Conservation (phyloP, 2,888 invertebrate genomes). For the Hirtodrosophila alboralis region DNA sequence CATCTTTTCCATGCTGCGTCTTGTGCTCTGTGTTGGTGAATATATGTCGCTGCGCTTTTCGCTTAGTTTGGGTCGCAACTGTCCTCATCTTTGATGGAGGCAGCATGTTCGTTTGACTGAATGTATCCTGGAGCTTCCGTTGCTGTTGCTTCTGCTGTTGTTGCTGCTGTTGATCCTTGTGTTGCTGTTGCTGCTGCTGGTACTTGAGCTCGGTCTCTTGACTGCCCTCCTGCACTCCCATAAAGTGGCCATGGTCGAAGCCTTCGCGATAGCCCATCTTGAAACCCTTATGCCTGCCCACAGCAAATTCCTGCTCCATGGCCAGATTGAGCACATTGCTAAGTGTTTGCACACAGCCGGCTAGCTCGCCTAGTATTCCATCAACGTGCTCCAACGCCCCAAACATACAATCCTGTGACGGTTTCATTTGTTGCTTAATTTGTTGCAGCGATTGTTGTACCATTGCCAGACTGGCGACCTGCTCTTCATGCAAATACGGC, state of each 20-base stretch:
- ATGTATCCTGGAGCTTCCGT: neutral
- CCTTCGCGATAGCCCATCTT: constrained; percentile 61
- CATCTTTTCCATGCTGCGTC: neutral
- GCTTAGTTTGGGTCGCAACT: constrained; percentile 16
- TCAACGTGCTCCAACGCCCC: constrained; percentile 25
- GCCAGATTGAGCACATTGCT: constrained; percentile 59
- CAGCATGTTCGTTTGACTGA: constrained; percentile 21
- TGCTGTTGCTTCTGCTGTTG: neutral
- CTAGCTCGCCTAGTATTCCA: constrained; percentile 38
- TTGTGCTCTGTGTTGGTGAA: constrained; percentile 7
- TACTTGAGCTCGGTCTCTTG: neutral
- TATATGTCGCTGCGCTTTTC: neutral
- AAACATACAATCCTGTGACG: constrained; percentile 17
- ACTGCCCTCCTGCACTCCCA: constrained; percentile 60
- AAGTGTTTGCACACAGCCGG: constrained; percentile 44
- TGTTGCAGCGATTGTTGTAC: constrained; percentile 47
- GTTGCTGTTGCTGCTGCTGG: neutral
- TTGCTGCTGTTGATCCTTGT: neutral
- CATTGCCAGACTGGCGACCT: constrained; percentile 48
- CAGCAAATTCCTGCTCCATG: constrained; percentile 62
- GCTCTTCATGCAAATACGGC: constrained; percentile 51
- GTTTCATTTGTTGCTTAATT: constrained; percentile 12
- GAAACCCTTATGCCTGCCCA: constrained; percentile 55
- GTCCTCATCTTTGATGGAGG: neutral
- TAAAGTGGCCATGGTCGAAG: constrained; percentile 59